Evolutionary conservation across 1,140 invertebrate genomes (phyloP).

Genomic region (Teleogryllus occipitalis): DNA sequence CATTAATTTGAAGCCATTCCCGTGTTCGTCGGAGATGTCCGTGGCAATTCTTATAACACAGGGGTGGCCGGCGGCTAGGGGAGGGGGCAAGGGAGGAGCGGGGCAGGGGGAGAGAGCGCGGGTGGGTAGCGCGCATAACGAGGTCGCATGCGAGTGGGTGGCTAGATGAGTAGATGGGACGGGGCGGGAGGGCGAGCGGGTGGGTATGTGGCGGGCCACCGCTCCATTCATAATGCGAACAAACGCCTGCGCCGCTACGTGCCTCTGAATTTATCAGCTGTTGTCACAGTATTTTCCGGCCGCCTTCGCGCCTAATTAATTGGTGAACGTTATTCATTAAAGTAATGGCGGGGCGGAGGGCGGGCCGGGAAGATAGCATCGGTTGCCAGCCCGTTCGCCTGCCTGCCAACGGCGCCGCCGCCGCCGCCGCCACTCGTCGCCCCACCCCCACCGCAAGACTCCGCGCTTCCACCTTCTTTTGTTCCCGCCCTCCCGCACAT

Average conservation of each 20-base stretch:
- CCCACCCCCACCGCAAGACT: not conserved
- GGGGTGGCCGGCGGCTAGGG: no score
- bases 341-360: constrained; percentile 17
- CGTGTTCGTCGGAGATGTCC: no score
- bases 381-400: not conserved
- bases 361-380: not conserved
- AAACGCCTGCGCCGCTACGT: not conserved
- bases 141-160: no score
- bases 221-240: no score
- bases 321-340: constrained; percentile 18
- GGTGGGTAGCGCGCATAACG: no score
- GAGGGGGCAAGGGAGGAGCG: no score
- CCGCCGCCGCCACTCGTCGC: not conserved
- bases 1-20: no score
- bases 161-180: no score
- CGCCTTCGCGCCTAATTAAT: constrained; percentile 15
- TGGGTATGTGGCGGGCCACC: no score
- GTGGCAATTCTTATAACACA: no score
- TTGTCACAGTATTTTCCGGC: constrained; percentile 5
- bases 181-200: no score
- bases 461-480: not conserved
- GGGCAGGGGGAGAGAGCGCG: no score
- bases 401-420: not conserved
- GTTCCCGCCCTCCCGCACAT: not conserved
- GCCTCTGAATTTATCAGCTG: constrained; percentile 15